These are phyloP conservation scores for Epinephelus cyanopodus DNA, from an alignment of 2,113 vertebrate genomes.

Conservation along the genomic window DNA sequence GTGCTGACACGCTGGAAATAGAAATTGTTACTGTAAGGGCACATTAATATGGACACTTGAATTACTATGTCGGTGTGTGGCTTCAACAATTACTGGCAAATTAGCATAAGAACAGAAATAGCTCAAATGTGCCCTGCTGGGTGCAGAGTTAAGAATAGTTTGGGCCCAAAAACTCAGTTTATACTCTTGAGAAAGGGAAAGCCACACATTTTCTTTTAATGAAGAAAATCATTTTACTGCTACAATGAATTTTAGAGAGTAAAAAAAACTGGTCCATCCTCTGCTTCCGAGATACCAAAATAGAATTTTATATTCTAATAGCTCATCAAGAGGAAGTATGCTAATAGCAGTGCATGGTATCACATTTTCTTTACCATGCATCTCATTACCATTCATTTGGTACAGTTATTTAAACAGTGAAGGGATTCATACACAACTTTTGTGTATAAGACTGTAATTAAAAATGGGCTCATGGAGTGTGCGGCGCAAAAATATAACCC, in stretches of 20 bases:
- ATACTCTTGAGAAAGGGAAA: conserved; percentile 44
- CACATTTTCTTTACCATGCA: conserved; percentile 30
- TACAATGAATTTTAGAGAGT: conserved; percentile 42
- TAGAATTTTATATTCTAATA: conserved; percentile 39
- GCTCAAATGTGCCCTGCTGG: conserved; percentile 64
- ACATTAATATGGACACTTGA: conserved; percentile 78
- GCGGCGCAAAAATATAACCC: conserved; percentile 9
- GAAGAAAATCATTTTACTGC: conserved; percentile 33
- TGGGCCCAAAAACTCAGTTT: conserved; percentile 53
- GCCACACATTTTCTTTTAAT: conserved; percentile 33
- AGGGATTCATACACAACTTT: conserved; percentile 35
- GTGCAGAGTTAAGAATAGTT: conserved; percentile 75
- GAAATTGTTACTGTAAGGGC: conserved; percentile 75
- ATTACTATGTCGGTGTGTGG: conserved; percentile 70
- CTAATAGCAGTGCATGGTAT: conserved; percentile 29
- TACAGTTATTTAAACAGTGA: conserved; percentile 55
- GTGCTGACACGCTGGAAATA: conserved; percentile 77
- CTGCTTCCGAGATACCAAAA: conserved; percentile 36
- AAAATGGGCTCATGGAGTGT: conserved; percentile 1
- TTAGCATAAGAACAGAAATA: conserved; percentile 81
- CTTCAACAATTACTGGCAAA: conserved; percentile 79
- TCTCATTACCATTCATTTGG: conserved; percentile 59
- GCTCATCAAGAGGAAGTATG: conserved; percentile 45
- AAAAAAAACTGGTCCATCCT: conserved; percentile 36
- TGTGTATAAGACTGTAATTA: conserved; percentile 27